Base-by-base conservation (phyloP, 2,888 invertebrate species). In the Clostera curtula region DNA sequence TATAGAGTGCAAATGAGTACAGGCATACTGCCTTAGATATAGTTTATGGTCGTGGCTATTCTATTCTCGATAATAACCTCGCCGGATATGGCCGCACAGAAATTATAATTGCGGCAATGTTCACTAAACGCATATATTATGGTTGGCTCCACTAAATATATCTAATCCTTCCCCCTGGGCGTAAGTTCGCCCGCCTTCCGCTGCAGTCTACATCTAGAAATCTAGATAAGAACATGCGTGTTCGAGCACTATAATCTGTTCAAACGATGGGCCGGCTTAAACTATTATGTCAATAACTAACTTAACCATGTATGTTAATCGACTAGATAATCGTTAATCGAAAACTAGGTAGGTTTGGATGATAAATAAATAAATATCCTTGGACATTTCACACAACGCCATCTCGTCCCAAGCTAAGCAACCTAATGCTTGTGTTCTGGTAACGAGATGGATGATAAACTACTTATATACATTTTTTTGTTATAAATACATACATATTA, bases 211-310 rank as follows among this genome's bases (percentile, higher is more conserved):
- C 49, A 50, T 51, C 52, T 59, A 47, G 47, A 52, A 51, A 52
- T 63, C 57, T 50, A 53, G 66, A 67, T 69, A 65, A 40, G 36
- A 44, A 50, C 57, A 63, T 67, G 68, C 69, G 65, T 68, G 71
- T 57, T 48, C 43, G 29, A 45, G 43, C 49, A 36, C 59, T 56
- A 63, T 66, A 62, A 60, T 53, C 49, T 36, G 47, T 44, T 47
- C 42, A 22, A 24, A 43, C 22, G 29, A 27, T 43, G 55, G 49
- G 57, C 53, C 42, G 56, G 58, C 56, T 49, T 56, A 46, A 64
- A 56, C 59, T 60, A 58, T 66, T 59, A 60, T 52, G 56, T 64
- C 61, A 62, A 56, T 65, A 60, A 63, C 51, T 45, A 63, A 59
- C 57, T 49, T 46, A 45, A 39, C 43, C 53, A n/a, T n/a, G n/a